phyloP scores from a whole-genome alignment of 1,140 invertebrate species.

The Drosophila bocki region DNA sequence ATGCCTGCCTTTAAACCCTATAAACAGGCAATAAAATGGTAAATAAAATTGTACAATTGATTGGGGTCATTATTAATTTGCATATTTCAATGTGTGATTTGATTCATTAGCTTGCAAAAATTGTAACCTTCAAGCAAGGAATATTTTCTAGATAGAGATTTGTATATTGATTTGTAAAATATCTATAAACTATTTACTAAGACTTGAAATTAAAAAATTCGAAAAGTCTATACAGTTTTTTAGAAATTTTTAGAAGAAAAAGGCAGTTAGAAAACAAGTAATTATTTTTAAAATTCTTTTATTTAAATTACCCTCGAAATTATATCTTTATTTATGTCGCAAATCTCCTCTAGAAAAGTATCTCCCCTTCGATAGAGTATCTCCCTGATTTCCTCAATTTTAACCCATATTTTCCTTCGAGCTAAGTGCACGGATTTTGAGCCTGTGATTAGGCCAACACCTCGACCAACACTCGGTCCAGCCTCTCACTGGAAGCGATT shows the following conservation, averaged over 20 bases:
- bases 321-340: not conserved
- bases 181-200: too few relatives aligned
- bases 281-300: not conserved
- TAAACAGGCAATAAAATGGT: constrained; percentile 1
- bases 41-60: constrained; percentile 4
- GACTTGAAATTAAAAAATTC: not conserved
- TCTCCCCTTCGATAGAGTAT: constrained; percentile 1
- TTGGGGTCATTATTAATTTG: not conserved
- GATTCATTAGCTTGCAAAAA: constrained; percentile 1
- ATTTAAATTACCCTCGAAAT: not conserved
- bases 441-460: constrained; percentile 67
- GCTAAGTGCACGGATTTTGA: constrained; percentile 33
- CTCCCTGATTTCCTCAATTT: constrained; percentile 1
- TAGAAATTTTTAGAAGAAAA: not conserved
- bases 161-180: too few relatives aligned
- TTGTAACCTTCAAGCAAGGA: not conserved
- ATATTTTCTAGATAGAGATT: not conserved
- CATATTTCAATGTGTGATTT: constrained; percentile 3
- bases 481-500: not conserved
- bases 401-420: constrained; percentile 13
- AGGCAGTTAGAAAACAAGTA: too few relatives aligned
- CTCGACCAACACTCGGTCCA: constrained; percentile 24
- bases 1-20: too few relatives aligned
- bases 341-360: not conserved
- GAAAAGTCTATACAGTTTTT: not conserved